Base-by-base conservation (phyloP, 2,797 vertebrate genomes). In the Cygnus olor region DNA sequence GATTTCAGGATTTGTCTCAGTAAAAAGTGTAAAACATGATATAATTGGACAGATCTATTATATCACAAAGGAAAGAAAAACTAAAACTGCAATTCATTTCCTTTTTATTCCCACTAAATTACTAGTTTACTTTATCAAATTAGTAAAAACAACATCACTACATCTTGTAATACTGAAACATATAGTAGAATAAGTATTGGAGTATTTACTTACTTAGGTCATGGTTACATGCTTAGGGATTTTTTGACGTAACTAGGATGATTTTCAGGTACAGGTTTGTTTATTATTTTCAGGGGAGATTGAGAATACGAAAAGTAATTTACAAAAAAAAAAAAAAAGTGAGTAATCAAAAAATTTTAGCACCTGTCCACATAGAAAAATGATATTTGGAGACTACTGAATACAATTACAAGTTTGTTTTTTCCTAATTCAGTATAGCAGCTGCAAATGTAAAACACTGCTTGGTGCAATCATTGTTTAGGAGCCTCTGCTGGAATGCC, bases 1-100 rank as follows among this genome's bases (percentile, higher is more conserved):
- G 58, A 89, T 83, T 89, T 70, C 28, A n/a, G 76, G 42, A 94
- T 94, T 91, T 93, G 54, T 79, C 73, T 84, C 77, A 88, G 49
- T 42, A 86, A 94, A 79, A 92, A 34, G 16, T 32, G 58, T 18
- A 77, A 81, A 84, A 72, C 4, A 10, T 88, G 30, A 47, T 71
- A 20, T 54, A 72, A 6, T 57, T 80, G 28, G 89, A 81, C 68
- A 88, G 47, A 61, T 57, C 24, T 70, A 57, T 24, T 89, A 56
- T 7, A 34, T 74, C 79, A 74, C 28, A 80, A 21, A 81, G 11
- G 80, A 54, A 54, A 70, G 5, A 56, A 71, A 87, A 80, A 10
- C 20, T 74, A 80, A 82, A 68, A 74, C 11, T 30, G 12, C 19
- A 69, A 56, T 11, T 63, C 42, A 4, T n/a, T 51, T 27, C 19